These are phyloP conservation scores for Eunapius fragilis DNA, from an alignment of 37 sponge, comb jelly and placozoan genomes.

Conservation along the genomic window DNA sequence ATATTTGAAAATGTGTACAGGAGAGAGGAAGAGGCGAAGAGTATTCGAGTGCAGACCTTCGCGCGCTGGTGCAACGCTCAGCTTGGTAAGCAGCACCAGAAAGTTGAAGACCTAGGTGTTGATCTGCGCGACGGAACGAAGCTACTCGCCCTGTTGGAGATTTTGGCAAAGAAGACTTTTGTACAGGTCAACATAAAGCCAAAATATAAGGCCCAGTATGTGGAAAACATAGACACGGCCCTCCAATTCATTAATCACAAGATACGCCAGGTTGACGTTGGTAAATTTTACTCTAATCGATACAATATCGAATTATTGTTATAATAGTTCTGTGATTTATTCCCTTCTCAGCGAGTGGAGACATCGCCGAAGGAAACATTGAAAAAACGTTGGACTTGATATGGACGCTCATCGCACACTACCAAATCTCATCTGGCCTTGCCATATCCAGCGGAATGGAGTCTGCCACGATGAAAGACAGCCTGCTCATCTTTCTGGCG, in stretches of 20 bases:
- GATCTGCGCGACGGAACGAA: background rate
- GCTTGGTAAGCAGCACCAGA: background rate
- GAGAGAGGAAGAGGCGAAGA: background rate
- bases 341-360: slow-evolving; percentile 63
- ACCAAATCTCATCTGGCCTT: slow-evolving; percentile 69
- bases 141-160: background rate
- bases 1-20: too few relatives aligned
- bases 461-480: too few relatives aligned
- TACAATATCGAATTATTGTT: background rate
- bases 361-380: slow-evolving; percentile 88
- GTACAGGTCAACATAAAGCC: background rate
- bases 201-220: background rate
- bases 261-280: background rate
- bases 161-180: background rate
- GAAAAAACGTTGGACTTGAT: slow-evolving; percentile 96
- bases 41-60: background rate
- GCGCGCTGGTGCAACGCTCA: background rate
- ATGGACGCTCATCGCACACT: slow-evolving; percentile 98
- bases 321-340: background rate
- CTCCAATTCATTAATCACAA: background rate
- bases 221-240: background rate
- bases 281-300: background rate
- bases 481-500: too few relatives aligned
- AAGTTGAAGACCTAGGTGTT: background rate
- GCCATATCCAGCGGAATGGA: too few relatives aligned